Percentiles rank a stretch among this genome's conserved stretches.
Conservation (phyloP, 2,888 invertebrate species). For the Capitulum mitella region DNA sequence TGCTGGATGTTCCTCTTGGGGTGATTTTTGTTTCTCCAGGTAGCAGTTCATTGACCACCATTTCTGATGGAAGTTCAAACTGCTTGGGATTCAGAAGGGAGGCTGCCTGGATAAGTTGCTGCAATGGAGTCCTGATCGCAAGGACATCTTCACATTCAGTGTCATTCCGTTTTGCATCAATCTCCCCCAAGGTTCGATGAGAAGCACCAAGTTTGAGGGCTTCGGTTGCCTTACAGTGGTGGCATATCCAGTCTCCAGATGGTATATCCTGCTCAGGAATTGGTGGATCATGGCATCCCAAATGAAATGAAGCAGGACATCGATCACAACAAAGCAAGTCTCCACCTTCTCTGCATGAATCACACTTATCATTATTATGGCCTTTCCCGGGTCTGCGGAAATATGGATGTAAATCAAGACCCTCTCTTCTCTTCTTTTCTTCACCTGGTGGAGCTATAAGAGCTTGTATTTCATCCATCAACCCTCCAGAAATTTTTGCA, state of each 20-base stretch:
- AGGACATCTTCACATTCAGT: background rate
- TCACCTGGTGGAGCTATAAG: slow-evolving; percentile 78
- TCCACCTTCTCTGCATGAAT: slow-evolving; percentile 89
- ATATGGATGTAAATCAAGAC: slow-evolving; percentile 64
- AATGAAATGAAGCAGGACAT: slow-evolving; percentile 92
- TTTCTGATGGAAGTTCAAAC: slow-evolving; percentile 76
- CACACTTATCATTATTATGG: slow-evolving; percentile 87
- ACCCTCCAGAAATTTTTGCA: background rate
- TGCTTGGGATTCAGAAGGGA: slow-evolving; percentile 78
- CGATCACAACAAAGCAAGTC: slow-evolving; percentile 91
- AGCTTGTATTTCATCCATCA: slow-evolving; percentile 60
- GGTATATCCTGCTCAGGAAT: slow-evolving; percentile 83
- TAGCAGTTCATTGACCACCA: slow-evolving; percentile 65
- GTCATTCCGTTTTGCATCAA: background rate
- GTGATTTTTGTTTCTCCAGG: slow-evolving; percentile 54
- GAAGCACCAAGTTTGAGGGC: slow-evolving; percentile 13
- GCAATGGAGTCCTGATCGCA: background rate
- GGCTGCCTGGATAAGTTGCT: slow-evolving; percentile 64
- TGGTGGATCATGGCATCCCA: slow-evolving; percentile 93
- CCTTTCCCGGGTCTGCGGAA: slow-evolving; percentile 79
- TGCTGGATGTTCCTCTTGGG: slow-evolving; percentile 52
- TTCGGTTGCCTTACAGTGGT: slow-evolving; percentile 30
- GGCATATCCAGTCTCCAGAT: slow-evolving; percentile 41
- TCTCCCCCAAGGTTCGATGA: background rate
- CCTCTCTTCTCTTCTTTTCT: slow-evolving; percentile 51